Evolutionary conservation across 2,113 vertebrate genomes (phyloP), one percentile per base, ranked within the genome.

Genomic region (Microcebus ravelobensis): DNA sequence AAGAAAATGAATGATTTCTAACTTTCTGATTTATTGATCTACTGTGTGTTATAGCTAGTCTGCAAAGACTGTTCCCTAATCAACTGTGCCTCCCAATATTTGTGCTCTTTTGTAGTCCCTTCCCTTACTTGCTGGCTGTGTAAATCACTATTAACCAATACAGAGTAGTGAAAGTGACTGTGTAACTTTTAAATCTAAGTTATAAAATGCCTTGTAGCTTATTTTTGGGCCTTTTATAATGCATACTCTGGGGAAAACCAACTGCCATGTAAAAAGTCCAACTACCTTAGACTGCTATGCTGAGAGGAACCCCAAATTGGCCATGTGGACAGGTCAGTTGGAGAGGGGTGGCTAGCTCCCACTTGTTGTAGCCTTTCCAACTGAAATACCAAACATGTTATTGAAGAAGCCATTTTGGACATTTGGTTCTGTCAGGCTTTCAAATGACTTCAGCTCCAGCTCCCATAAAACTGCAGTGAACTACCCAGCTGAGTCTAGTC

Each of bases 1-100:
- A 70, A 96, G 52, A 94, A 79, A 95, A 80, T 73, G 14, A 90
- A 85, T 90, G 65, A 71, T 70, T 92, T 90, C 12, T 36, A 67
- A 11, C 31, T 90, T 87, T 67, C 52, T 96, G 4, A 79, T 90
- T 70, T 83, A 67, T 55, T 87, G 31, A 87, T 85, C 2, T 89
- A 88, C 48, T 21, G 4, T 39, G 13, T 70, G 25, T 13, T 84
- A 52, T 74, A 59, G 50, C 23, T 93, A 36, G 21, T 92, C 15
- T 93, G n/a, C 73, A 93, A 80, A 96, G 61, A 83, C 65, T 87
- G 36, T 85, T 12, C 39, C 48, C 52, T 34, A 61, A 8, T 84
- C 50, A 93, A 80, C 23, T 2, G 20, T 65, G 20, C 21, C 13
- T 85, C 12, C 31, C 36, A 93, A 9, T 52, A 84, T 87, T 52